Conservation (phyloP, 2,888 invertebrate species). For the Perizoma affinitatum region DNA sequence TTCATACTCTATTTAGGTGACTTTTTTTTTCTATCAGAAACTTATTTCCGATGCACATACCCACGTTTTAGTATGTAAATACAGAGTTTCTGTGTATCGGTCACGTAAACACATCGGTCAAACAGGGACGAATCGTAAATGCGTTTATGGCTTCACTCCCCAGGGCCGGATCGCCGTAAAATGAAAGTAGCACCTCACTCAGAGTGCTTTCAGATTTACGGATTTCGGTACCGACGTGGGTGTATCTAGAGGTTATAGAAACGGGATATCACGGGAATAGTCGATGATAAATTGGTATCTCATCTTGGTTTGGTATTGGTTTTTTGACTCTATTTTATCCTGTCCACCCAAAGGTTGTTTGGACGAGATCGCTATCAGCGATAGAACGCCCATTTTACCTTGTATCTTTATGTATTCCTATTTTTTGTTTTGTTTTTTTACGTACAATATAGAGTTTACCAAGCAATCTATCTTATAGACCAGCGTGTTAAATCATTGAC, state of each 20-base stretch:
- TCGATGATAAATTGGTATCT: too few relatives aligned
- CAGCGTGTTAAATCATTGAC: too few relatives aligned
- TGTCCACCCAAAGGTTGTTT: too few relatives aligned
- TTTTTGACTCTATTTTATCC: neutral
- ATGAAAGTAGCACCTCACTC: slow-evolving; percentile 51
- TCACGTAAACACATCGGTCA: slow-evolving; percentile 45
- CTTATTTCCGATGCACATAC: slow-evolving; percentile 30
- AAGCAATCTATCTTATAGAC: too few relatives aligned
- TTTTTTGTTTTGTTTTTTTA: too few relatives aligned
- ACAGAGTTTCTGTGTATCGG: slow-evolving; percentile 37
- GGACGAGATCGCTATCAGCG: too few relatives aligned
- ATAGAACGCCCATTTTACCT: too few relatives aligned
- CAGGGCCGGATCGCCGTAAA: slow-evolving; percentile 48
- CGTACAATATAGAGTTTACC: too few relatives aligned
- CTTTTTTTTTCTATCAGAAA: slow-evolving; percentile 1
- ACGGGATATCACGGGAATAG: slow-evolving; percentile 5
- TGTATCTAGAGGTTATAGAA: neutral
- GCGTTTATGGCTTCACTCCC: slow-evolving; percentile 53
- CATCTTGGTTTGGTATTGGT: too few relatives aligned
- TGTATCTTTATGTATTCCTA: too few relatives aligned
- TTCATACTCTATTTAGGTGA: too few relatives aligned
- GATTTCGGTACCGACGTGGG: slow-evolving; percentile 16
- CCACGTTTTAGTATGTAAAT: slow-evolving; percentile 30
- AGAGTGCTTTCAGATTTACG: slow-evolving; percentile 46
- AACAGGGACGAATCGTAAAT: slow-evolving; percentile 53